A percentile compares a stretch with the other conserved stretches of the same genome.
Conservation (phyloP, 2,888 invertebrate species). For the Melieria omissa region DNA sequence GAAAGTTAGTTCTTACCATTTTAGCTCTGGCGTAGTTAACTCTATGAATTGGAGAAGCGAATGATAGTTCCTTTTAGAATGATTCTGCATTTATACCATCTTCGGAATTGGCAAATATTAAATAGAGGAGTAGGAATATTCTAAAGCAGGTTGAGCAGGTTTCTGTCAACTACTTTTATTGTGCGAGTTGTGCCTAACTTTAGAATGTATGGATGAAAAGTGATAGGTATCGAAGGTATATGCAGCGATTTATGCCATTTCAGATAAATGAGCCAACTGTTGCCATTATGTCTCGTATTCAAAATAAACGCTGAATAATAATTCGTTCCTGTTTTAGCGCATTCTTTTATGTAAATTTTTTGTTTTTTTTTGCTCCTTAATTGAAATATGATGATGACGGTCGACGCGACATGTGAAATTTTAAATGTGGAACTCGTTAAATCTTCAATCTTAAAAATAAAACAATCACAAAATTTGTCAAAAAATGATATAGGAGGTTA, state of each 20-base stretch:
- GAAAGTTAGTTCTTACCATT: slow-evolving; percentile 5
- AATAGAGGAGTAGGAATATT: not conserved
- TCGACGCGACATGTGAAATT: too few relatives aligned
- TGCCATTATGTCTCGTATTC: not conserved
- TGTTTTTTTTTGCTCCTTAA: too few relatives aligned
- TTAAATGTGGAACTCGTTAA: too few relatives aligned
- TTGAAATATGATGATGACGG: too few relatives aligned
- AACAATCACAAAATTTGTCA: too few relatives aligned
- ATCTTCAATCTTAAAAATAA: too few relatives aligned
- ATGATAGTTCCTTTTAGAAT: slow-evolving; percentile 3
- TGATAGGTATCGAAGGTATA: not conserved
- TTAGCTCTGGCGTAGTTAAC: not conserved
- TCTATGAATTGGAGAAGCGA: not conserved
- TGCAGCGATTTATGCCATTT: not conserved
- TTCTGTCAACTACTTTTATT: not conserved
- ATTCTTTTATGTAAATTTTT: too few relatives aligned
- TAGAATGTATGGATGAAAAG: not conserved
- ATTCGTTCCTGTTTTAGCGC: too few relatives aligned
- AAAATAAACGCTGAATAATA: too few relatives aligned
- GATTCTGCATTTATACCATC: slow-evolving; percentile 12
- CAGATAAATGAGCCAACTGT: not conserved
- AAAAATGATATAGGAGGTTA: too few relatives aligned
- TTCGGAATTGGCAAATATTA: not conserved
- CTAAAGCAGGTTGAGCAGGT: slow-evolving; percentile 4
- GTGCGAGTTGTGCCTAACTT: not conserved